Evolutionary conservation across 1,140 invertebrate genomes (phyloP).

Genomic region (Eriocheir sinensis): DNA sequence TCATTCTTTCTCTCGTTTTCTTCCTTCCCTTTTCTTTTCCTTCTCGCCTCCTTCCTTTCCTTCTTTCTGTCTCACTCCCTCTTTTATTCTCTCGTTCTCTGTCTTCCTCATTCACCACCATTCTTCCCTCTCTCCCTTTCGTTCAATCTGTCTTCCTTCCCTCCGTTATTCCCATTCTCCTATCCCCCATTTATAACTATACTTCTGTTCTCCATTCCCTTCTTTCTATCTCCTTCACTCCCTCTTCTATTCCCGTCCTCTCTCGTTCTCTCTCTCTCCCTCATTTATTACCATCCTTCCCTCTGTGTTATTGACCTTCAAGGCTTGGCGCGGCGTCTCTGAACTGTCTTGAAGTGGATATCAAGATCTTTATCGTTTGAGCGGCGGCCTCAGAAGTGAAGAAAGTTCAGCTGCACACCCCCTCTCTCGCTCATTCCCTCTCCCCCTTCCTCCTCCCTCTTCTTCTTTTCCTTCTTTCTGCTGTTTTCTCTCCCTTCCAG

Average conservation of each 20-base stretch:
- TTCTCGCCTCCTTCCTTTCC: background rate
- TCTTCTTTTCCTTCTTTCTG: too few species aligned
- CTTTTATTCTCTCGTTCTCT: background rate
- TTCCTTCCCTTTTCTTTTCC: background rate
- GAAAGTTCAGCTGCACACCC: too few species aligned
- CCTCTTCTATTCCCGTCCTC: too few species aligned
- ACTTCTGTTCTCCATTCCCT: background rate
- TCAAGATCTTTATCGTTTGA: constrained; percentile 24
- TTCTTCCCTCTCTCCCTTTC: background rate
- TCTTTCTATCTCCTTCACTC: too few species aligned
- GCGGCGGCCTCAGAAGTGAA: background rate
- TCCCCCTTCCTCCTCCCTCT: too few species aligned
- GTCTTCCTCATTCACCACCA: background rate
- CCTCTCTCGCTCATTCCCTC: too few species aligned
- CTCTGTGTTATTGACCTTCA: background rate
- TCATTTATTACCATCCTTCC: background rate
- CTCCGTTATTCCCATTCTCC: too few species aligned
- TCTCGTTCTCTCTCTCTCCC: too few species aligned
- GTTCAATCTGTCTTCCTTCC: background rate
- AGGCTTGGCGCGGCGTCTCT: background rate
- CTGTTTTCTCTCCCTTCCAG: too few species aligned
- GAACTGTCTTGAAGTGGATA: background rate
- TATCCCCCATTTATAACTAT: background rate
- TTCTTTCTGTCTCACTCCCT: background rate
- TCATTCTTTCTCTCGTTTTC: background rate